phyloP scores from a whole-genome alignment of 2,888 invertebrate genomes.

The Hypercompe scribonia region DNA sequence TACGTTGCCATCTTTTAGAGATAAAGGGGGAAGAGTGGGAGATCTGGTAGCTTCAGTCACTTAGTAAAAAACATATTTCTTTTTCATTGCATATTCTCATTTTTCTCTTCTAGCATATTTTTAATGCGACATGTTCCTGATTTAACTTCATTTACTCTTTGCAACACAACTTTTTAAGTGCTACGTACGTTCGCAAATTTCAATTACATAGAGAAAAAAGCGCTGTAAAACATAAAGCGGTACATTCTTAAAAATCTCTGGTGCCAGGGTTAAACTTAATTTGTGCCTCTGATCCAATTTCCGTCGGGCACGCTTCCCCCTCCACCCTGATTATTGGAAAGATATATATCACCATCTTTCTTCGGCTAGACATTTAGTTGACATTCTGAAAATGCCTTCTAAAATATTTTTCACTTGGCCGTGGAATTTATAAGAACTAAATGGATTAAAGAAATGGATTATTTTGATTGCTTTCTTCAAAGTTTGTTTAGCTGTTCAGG shows the following conservation, averaged over 20 bases:
- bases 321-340: conserved; percentile 66
- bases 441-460: conserved; percentile 32
- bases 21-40: no score
- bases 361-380: conserved; percentile 43
- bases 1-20: no score
- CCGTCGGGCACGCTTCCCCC: conserved; percentile 55
- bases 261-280: conserved; percentile 67
- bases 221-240: conserved; percentile 33
- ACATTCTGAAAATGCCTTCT: conserved; percentile 41
- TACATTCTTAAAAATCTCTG: conserved; percentile 57
- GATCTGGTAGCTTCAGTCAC: no score
- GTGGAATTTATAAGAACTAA: conserved; percentile 37
- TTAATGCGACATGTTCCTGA: no score
- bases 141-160: not conserved
- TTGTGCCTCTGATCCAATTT: conserved; percentile 73
- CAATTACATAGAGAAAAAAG: conserved; percentile 25
- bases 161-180: not conserved
- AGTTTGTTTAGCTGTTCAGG: conserved; percentile 9
- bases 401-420: conserved; percentile 47
- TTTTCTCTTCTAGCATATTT: not conserved
- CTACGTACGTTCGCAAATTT: conserved; percentile 20
- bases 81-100: not conserved
- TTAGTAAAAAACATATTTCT: no score
- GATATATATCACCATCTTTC: conserved; percentile 64
- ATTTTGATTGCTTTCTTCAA: conserved; percentile 35